A percentile compares a stretch with the other conserved stretches of the same genome.
Conservation (phyloP, 2,113 vertebrate genomes). For the Oreotrochilus melanogaster region DNA sequence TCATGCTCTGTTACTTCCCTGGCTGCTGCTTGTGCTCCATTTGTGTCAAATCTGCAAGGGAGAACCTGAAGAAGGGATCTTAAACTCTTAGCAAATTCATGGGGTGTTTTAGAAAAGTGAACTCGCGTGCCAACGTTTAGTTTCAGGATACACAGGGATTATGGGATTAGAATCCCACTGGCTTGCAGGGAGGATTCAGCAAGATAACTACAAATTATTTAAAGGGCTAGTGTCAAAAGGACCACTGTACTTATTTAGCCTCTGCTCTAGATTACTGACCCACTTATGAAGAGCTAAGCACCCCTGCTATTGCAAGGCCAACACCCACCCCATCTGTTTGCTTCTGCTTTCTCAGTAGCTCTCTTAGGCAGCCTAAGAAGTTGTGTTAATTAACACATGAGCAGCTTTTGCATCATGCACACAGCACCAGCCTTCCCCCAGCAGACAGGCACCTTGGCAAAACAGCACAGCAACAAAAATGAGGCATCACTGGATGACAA, state of each 20-base stretch:
- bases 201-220: constrained; percentile 50
- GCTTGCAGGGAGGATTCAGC: constrained; percentile 27
- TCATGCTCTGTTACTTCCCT: neutral
- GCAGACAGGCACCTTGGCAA: neutral
- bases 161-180: constrained; percentile 22
- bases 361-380: neutral
- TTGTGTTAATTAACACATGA: constrained; percentile 41
- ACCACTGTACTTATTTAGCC: constrained; percentile 52
- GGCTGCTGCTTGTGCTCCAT: neutral
- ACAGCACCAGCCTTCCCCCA: neutral
- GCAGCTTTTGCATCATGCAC: neutral
- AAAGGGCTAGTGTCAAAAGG: constrained; percentile 38
- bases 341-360: constrained; percentile 63
- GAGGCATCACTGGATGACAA: no score
- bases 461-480: neutral
- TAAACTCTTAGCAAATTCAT: neutral
- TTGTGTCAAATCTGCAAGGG: neutral
- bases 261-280: constrained; percentile 70
- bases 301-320: constrained; percentile 6
- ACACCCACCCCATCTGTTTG: constrained; percentile 70
- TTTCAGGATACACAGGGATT: constrained; percentile 41
- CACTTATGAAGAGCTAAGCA: constrained; percentile 67
- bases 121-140: neutral
- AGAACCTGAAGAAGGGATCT: neutral
- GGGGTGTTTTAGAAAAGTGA: neutral